Base-by-base conservation (phyloP, 2,888 invertebrate species). In the Orthonychiurus folsomi region DNA sequence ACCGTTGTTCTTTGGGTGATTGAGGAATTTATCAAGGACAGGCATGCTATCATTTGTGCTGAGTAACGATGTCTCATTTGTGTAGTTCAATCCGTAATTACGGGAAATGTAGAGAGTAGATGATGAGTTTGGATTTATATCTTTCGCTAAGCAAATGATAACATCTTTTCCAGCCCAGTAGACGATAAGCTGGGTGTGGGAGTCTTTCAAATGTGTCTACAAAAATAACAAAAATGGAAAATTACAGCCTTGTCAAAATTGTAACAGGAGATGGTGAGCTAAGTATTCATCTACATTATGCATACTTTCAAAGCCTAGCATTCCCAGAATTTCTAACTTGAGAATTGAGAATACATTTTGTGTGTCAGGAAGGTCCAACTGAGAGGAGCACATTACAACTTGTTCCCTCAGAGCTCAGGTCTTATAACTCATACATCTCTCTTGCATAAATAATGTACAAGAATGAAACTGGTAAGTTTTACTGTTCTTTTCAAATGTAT, bases 111-210 rank as follows among this genome's bases (percentile, higher is more conserved):
- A 93, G 25, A 93, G 84, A 25, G 86, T 83, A 56, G 90, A 89
- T 25, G 88, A 82, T 23, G 73, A 69, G 37, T 71, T 74, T 12
- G 83, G 82, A 60, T 80, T 80, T 18, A 86, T 85, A 76, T 90
- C 88, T 72, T 86, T 81, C 1, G 91, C 89, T 67, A 93, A 79
- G 74, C 92, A 92, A 69, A 93, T 86, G 73, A 93, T 88, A 27
- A 91, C 88, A 78, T 89, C 85, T 77, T 89, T 87, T 26, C 93
- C 92, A 15, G 91, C 88, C 93, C 93, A 93, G 77, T 92, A 90
- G 12, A 93, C 90, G 83, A 93, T 87, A 74, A 93, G 78, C 76
- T 91, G 89, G 74, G 89, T 88, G 76, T 93, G 93, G 68, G 85
- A 86, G 78, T 93, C 92, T 78, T 91, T 88, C 24, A 93, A 80